A percentile compares a stretch with the other conserved stretches of the same genome.
Evolutionary conservation across 1,140 invertebrate genomes (phyloP).

Genomic region (Panulirus ornatus): DNA sequence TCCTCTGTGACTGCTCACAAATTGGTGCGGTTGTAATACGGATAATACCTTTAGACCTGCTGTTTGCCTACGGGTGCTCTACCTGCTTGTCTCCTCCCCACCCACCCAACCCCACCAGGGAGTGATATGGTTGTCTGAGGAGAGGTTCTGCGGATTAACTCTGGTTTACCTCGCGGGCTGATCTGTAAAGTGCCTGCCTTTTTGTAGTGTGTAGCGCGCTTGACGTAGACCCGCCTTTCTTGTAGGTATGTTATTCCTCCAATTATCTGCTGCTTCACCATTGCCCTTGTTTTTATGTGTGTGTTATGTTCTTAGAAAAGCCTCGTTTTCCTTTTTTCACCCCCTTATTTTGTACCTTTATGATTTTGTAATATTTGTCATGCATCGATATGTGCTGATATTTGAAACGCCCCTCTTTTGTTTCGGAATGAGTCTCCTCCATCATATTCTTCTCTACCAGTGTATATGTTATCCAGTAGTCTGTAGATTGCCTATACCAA

Average conservation of each 20-base stretch:
- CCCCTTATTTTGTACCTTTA: too few species aligned
- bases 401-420: neutral
- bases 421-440: neutral
- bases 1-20: neutral
- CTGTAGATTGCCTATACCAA: neutral
- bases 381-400: neutral
- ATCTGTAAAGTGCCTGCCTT: too few species aligned
- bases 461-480: neutral
- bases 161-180: too few species aligned
- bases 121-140: neutral
- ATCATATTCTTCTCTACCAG: neutral
- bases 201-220: too few species aligned
- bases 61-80: neutral
- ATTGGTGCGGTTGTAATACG: slow-evolving; percentile 7
- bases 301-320: too few species aligned
- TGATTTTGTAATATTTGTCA: neutral
- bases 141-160: neutral
- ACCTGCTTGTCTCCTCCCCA: neutral
- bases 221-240: too few species aligned
- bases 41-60: neutral
- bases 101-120: neutral
- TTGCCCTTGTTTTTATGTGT: too few species aligned
- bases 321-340: too few species aligned
- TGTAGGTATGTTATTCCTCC: too few species aligned
- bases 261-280: too few species aligned